Evolutionary conservation across 2,888 invertebrate species (phyloP).

Genomic region (Scrobipalpa atriplicella): DNA sequence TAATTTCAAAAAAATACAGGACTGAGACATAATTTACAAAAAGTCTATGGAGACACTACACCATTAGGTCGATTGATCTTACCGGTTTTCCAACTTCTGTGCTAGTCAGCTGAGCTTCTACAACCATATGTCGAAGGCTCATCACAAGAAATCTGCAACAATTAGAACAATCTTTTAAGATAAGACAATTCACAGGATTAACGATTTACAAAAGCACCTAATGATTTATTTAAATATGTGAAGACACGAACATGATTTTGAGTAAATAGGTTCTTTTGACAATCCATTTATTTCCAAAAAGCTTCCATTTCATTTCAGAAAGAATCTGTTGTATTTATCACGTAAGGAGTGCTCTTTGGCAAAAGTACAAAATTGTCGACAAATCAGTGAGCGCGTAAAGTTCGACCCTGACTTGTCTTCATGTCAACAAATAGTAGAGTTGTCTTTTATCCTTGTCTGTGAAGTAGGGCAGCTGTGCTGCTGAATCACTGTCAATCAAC

Average conservation of each 20-base stretch:
- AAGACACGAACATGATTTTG: conserved; percentile 22
- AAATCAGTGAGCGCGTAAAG: not conserved
- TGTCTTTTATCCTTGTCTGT: conserved; percentile 20
- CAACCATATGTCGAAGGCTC: conserved; percentile 54
- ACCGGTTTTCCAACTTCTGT: conserved; percentile 66
- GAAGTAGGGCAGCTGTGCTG: conserved; percentile 23
- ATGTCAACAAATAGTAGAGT: conserved; percentile 20
- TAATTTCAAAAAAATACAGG: too few relatives aligned
- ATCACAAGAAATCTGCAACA: conserved; percentile 68
- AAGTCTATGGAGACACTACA: too few relatives aligned
- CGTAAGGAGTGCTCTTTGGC: not conserved
- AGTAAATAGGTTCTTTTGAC: conserved; percentile 1
- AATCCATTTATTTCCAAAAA: conserved; percentile 18
- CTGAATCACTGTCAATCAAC: conserved; percentile 28
- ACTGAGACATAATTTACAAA: too few relatives aligned
- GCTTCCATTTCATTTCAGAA: not conserved
- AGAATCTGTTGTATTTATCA: not conserved
- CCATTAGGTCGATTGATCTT: conserved; percentile 43
- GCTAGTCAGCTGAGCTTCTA: conserved; percentile 60
- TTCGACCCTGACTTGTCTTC: conserved; percentile 8
- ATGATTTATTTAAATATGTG: not conserved
- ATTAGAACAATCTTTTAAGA: conserved; percentile 36
- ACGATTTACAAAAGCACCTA: too few relatives aligned
- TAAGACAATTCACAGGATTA: too few relatives aligned
- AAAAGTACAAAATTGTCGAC: not conserved